These are phyloP conservation scores for silkworm (Bombyx mori) DNA, from an alignment of 1,140 invertebrate genomes.

Conservation along the genomic window DNA sequence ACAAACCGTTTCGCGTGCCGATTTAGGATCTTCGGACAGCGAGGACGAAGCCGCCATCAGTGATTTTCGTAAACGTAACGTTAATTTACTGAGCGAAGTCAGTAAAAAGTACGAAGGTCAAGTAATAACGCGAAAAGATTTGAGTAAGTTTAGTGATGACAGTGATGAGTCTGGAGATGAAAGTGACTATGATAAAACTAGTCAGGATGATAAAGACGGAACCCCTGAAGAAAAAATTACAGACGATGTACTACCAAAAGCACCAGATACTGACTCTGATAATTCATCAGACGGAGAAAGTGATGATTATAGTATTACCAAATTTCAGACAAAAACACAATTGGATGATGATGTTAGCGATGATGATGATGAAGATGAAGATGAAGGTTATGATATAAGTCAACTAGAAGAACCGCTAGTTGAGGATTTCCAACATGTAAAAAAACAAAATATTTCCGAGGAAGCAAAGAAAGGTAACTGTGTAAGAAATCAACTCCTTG, in stretches of 20 bases:
- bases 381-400: conserved; percentile 62
- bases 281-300: conserved; percentile 25
- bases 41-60: conserved; percentile 73
- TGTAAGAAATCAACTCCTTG: conserved; percentile 80
- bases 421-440: conserved; percentile 71
- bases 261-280: conserved; percentile 5
- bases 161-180: conserved; percentile 1
- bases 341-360: conserved; percentile 33
- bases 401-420: conserved; percentile 57
- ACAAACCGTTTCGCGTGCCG: conserved; percentile 58
- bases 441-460: conserved; percentile 70
- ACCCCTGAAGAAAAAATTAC: not conserved
- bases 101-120: conserved; percentile 82
- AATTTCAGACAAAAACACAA: conserved; percentile 31
- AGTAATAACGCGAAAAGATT: conserved; percentile 70
- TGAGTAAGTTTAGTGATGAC: conserved; percentile 31
- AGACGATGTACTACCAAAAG: conserved; percentile 7
- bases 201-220: conserved; percentile 3
- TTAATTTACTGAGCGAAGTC: conserved; percentile 76
- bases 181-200: conserved; percentile 11
- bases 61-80: conserved; percentile 75
- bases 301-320: conserved; percentile 46
- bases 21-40: conserved; percentile 68
- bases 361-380: conserved; percentile 40
- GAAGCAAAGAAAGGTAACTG: conserved; percentile 84